Evolutionary conservation across 2,888 invertebrate genomes (phyloP).

Genomic region (Acronicta psi): DNA sequence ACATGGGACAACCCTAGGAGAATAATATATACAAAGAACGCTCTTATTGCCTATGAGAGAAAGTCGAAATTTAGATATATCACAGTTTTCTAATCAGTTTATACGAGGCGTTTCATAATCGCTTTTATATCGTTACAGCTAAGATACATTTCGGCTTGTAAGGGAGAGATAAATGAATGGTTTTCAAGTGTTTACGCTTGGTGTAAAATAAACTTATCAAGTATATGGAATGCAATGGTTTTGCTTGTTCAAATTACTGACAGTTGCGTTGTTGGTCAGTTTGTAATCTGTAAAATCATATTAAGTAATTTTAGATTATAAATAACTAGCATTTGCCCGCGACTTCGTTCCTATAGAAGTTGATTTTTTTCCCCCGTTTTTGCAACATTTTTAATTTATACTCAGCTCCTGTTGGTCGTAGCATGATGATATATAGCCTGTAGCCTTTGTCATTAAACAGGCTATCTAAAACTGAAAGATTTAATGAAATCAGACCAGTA

Average conservation of each 20-base stretch:
- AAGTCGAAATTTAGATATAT: slow-evolving; percentile 31
- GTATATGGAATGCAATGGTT: slow-evolving; percentile 59
- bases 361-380: too few species aligned
- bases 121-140: accelerated
- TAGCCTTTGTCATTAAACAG: too few species aligned
- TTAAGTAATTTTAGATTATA: too few species aligned
- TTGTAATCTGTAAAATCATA: slow-evolving; percentile 7
- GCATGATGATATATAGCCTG: too few species aligned
- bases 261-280: slow-evolving; percentile 49
- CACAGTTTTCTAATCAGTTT: not conserved
- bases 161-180: slow-evolving; percentile 16
- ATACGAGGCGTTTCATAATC: slow-evolving; percentile 3
- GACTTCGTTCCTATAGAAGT: too few species aligned
- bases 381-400: too few species aligned
- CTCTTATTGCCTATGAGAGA: not conserved
- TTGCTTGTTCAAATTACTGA: slow-evolving; percentile 39
- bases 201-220: slow-evolving; percentile 62
- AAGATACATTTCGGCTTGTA: slow-evolving; percentile 19
- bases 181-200: slow-evolving; percentile 66
- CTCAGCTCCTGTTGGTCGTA: too few species aligned
- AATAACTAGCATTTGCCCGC: not conserved
- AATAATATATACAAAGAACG: slow-evolving; percentile 24
- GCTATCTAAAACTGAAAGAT: too few species aligned
- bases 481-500: too few species aligned
- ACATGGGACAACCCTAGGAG: slow-evolving; percentile 46